Base-by-base conservation (phyloP, 2,888 invertebrate genomes). In the Caradrina kadenii region DNA sequence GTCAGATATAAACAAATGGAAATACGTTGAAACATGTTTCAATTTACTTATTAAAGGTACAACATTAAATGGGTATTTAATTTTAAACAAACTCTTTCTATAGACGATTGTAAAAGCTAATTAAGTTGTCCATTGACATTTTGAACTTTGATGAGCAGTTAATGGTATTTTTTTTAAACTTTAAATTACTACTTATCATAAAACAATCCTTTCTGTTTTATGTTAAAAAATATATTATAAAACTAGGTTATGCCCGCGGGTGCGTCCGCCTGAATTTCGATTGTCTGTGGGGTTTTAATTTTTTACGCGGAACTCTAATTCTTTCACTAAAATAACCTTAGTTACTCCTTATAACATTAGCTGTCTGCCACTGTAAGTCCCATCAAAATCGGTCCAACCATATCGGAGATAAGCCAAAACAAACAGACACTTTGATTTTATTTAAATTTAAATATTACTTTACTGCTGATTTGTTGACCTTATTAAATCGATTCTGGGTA, bases 101-200 rank as follows among this genome's bases (percentile, higher is more conserved):
- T 1, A 17, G 19, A 8, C 4, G 0, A 55, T 48, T 67, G 19
- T 22, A 13, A 22, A 35, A 48, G 15, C 3, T 35, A 1, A 35
- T 22, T 35, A 17, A 1, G 2, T 26, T 0, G 7, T 17, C 49
- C 13, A 17, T 26, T 35, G 4, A 39, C 10, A 19, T 0, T 26
- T 26, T 21, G 13, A 48, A 17, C 54, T 39, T 39, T 39, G 0
- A 39, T 21, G n/a, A 48, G 5, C 13, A 35, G 2, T 39, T 59
- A n/a, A 48, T 19, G 73, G 19, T 5, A 7, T 63, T 73, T 31
- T 42, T 42, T 63, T 2, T 63, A 63, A 21, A 50, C n/a, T 48
- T 61, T 17, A 53, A 53, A 45, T 13, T 19, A 45, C 22, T 45
- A 5, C n/a, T 31, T 1, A 7, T 13, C 0, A 39, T 31, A 52